Evolutionary conservation across 2,113 vertebrate genomes (phyloP).

Genomic region (Vulpes vulpes): DNA sequence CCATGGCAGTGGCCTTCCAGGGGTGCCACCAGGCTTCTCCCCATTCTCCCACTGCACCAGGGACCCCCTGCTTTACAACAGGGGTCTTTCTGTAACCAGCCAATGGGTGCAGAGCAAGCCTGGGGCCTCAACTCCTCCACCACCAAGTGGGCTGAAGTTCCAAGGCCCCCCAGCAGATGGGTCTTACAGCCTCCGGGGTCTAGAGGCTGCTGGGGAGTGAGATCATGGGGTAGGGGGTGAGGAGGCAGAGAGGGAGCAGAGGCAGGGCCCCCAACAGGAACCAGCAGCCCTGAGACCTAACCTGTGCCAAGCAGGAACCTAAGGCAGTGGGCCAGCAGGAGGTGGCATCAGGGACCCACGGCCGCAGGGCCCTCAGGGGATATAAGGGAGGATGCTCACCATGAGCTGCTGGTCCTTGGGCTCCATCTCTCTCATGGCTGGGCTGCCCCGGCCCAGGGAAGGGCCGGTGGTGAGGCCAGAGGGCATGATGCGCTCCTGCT

Average conservation of each 20-base stretch:
- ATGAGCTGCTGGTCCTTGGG: slow-evolving; percentile 78
- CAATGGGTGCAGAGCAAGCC: not conserved
- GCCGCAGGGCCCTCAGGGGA: rapidly evolving
- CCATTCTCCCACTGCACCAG: not conserved
- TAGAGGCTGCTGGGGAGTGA: not conserved
- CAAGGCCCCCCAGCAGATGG: not conserved
- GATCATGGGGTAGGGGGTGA: not conserved
- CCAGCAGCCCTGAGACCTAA: not conserved
- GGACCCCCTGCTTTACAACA: not conserved
- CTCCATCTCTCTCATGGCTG: not conserved
- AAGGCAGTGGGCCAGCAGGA: not conserved
- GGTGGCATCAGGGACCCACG: rapidly evolving
- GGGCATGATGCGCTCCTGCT: not conserved
- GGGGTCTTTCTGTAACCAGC: not conserved
- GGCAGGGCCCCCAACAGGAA: not conserved
- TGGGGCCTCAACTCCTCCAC: too few relatives aligned
- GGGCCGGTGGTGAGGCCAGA: not conserved
- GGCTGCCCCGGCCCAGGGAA: slow-evolving; percentile 30
- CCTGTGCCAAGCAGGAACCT: not conserved
- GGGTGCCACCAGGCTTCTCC: not conserved
- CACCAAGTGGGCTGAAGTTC: not conserved
- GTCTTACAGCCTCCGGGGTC: not conserved
- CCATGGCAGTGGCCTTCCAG: rapidly evolving
- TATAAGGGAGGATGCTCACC: not conserved
- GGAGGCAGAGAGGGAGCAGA: not conserved